A percentile compares a stretch with the other conserved stretches of the same genome.
phyloP scores from a whole-genome alignment of 2,113 vertebrate genomes.

The Ictalurus punctatus region DNA sequence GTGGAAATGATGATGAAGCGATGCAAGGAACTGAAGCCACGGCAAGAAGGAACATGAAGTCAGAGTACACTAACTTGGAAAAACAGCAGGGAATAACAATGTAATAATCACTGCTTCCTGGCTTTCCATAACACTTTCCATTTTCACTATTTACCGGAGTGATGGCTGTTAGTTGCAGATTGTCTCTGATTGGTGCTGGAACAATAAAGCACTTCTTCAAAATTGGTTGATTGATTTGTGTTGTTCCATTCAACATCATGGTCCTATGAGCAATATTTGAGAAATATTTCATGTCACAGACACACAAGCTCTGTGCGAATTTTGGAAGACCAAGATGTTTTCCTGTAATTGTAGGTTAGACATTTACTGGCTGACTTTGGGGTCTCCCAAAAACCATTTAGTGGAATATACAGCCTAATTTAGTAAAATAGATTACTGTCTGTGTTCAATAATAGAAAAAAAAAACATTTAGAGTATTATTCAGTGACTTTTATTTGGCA shows the following conservation, averaged over 20 bases:
- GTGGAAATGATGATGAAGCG: neutral
- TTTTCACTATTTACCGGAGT: conserved; percentile 7
- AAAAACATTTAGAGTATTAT: neutral
- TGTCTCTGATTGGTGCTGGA: neutral
- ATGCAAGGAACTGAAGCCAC: neutral
- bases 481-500: neutral
- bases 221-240: neutral
- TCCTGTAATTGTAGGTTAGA: too few relatives aligned
- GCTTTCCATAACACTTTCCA: conserved; percentile 19
- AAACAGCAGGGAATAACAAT: conserved; percentile 20
- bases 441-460: neutral
- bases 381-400: neutral
- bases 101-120: conserved; percentile 12
- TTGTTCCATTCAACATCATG: neutral
- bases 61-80: conserved; percentile 1
- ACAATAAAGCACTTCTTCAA: neutral
- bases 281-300: neutral
- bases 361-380: neutral
- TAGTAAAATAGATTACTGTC: neutral
- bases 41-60: conserved; percentile 26
- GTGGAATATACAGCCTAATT: neutral
- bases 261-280: neutral
- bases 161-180: conserved; percentile 8
- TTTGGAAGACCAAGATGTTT: neutral
- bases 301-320: neutral